Evolutionary conservation across 2,797 vertebrate species (phyloP), one percentile per base, ranked within the genome.

Genomic region (Tadarida brasiliensis): DNA sequence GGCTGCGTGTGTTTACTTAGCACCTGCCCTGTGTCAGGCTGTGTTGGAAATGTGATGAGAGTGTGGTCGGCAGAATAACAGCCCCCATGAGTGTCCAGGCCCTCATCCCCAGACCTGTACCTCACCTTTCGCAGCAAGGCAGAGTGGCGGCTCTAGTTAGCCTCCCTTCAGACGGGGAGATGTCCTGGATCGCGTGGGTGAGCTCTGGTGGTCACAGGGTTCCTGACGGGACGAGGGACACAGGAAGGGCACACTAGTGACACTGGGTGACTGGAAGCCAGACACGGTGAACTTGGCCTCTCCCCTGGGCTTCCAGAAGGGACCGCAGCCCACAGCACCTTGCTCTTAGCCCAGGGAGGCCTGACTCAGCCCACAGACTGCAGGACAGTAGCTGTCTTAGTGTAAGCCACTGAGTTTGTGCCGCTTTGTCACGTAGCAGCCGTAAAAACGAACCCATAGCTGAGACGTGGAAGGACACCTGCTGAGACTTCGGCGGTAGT

Each of bases 261-360:
- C 3, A 0, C 24, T 6, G 15, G 8, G 49, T 26, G 63, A 11
- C 63, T 1, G 5, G 51, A 8, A 5, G 51, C 2, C 0, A 17
- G 11, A 20, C 24, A 11, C 44, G 1, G 44, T 0, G 0, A 19
- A n/a, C 10, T 5, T 8, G 1, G 16, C n/a, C 20, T 63, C n/a
- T 26, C 24, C 11, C 57, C 3, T 30, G 30, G 15, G 86, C 24
- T 16, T 26, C 22, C 17, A 28, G 63, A 11, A 54, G 10, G 15
- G 71, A 39, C 15, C 3, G 1, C 28, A 26, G 33, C 59, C 47
- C 3, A 20, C 0, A 2, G 10, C 26, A 4, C 57, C 71, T 67
- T 22, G 12, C 5, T 33, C 8, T 17, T 33, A 77, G 30, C 82
- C 3, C 49, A 0, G 1, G 0, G 20, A 47, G 63, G 54, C 76